Conservation (phyloP, 2,888 invertebrate species). For the Stegophylla sp. region DNA sequence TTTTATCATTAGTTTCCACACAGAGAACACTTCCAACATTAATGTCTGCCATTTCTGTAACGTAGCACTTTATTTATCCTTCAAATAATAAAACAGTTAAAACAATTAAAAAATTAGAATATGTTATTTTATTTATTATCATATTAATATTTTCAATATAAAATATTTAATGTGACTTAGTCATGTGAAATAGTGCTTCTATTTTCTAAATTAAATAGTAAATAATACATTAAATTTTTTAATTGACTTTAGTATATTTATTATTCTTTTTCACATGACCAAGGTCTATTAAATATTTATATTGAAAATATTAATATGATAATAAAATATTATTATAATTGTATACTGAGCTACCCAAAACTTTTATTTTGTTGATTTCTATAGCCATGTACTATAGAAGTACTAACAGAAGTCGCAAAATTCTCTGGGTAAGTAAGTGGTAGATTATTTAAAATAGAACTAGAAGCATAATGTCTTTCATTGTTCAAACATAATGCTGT, state of each 20-base stretch:
- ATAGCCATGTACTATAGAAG: constrained; percentile 17
- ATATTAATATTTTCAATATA: too few relatives aligned
- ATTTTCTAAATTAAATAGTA: too few relatives aligned
- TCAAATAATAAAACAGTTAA: neutral
- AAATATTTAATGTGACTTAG: too few relatives aligned
- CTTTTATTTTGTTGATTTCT: constrained; percentile 22
- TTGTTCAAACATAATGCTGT: constrained; percentile 95
- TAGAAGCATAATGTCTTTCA: constrained; percentile 95
- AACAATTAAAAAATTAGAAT: too few relatives aligned
- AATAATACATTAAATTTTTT: too few relatives aligned
- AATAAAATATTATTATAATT: too few relatives aligned
- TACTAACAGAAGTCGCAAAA: constrained; percentile 71
- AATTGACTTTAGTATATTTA: too few relatives aligned
- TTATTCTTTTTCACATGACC: too few relatives aligned
- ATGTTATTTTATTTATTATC: too few relatives aligned
- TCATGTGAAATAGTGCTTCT: too few relatives aligned
- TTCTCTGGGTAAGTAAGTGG: constrained; percentile 98
- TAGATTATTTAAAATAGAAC: constrained; percentile 94
- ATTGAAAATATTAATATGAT: too few relatives aligned
- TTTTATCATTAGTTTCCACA: constrained; percentile 79
- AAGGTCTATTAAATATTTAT: neutral
- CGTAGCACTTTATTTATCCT: neutral
- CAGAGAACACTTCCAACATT: constrained; percentile 82
- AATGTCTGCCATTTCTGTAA: constrained; percentile 69
- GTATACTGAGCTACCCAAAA: constrained; percentile 17